Percentiles rank a stretch among this genome's conserved stretches.
Conservation (phyloP, 2,797 vertebrate species). For the Trematomus bernacchii region DNA sequence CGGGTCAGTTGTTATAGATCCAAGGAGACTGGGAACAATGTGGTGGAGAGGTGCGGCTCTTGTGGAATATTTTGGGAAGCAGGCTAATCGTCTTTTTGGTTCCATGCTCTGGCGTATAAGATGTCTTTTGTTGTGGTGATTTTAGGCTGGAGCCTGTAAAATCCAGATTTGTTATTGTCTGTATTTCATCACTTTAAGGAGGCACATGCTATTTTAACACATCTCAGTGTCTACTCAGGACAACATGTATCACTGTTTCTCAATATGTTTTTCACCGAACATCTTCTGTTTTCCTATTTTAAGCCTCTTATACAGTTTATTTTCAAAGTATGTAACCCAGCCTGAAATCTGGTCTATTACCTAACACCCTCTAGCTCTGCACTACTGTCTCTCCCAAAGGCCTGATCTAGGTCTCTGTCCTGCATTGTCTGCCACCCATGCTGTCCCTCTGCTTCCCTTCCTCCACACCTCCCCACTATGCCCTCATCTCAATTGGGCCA, state of each 20-base stretch:
- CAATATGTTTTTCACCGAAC: constrained; percentile 36
- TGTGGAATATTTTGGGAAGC: constrained; percentile 76
- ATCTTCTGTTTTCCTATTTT: constrained; percentile 18
- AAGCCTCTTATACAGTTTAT: background rate
- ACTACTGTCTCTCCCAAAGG: constrained; percentile 32
- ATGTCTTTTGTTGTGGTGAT: constrained; percentile 55
- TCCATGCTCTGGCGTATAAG: constrained; percentile 47
- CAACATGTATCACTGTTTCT: constrained; percentile 31
- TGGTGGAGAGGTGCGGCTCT: constrained; percentile 72
- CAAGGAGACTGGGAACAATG: constrained; percentile 74
- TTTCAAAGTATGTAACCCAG: constrained; percentile 10
- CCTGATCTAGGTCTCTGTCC: constrained; percentile 55
- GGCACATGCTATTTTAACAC: constrained; percentile 56
- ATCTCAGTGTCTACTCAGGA: constrained; percentile 29
- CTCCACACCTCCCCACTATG: constrained; percentile 34
- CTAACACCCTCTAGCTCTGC: constrained; percentile 24
- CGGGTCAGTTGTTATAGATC: constrained; percentile 63
- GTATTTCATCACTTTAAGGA: constrained; percentile 35
- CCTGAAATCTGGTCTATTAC: constrained; percentile 31
- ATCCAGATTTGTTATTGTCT: constrained; percentile 55
- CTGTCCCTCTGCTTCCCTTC: constrained; percentile 46
- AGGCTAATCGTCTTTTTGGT: constrained; percentile 55
- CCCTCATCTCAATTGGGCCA: constrained; percentile 74
- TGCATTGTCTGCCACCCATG: constrained; percentile 52
- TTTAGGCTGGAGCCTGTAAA: constrained; percentile 37